Percentiles rank a stretch among this genome's conserved stretches.
These are phyloP conservation scores for Tringa solitaria DNA, from an alignment of 2,113 vertebrate species.

Conservation along the genomic window DNA sequence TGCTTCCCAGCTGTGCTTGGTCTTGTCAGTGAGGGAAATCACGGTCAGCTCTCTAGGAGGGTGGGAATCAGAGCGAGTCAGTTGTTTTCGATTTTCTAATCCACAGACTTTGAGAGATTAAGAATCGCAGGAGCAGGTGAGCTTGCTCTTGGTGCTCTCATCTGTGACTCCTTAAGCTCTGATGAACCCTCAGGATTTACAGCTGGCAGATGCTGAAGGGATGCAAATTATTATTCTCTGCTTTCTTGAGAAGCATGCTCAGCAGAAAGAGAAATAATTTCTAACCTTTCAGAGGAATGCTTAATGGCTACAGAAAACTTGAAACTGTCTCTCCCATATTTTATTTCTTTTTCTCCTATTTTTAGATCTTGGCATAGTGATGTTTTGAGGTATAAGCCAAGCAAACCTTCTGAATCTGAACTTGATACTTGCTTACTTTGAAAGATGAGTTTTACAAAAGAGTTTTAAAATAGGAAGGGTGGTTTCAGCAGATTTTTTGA, in stretches of 20 bases:
- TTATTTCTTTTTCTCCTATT: neutral
- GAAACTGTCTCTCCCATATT: neutral
- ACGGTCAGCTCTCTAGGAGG: neutral
- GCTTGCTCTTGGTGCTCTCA: neutral
- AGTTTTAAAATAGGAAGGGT: neutral
- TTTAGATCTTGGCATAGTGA: neutral
- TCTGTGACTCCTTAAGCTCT: neutral
- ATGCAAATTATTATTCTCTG: neutral
- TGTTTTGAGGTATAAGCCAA: neutral
- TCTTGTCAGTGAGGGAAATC: accelerated
- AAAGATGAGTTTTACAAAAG: neutral
- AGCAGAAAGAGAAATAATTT: neutral
- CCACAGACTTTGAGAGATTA: neutral
- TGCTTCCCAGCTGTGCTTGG: neutral
- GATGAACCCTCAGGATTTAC: neutral
- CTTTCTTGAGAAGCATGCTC: neutral
- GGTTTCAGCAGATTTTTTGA: neutral
- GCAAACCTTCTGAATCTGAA: neutral
- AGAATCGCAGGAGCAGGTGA: neutral
- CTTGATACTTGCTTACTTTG: neutral
- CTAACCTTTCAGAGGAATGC: neutral
- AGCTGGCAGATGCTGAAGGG: neutral
- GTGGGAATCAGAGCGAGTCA: neutral
- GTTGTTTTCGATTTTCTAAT: neutral
- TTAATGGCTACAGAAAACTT: neutral